These are phyloP conservation scores for Lasiurus borealis DNA, from an alignment of 2,113 vertebrate species.

Conservation along the genomic window DNA sequence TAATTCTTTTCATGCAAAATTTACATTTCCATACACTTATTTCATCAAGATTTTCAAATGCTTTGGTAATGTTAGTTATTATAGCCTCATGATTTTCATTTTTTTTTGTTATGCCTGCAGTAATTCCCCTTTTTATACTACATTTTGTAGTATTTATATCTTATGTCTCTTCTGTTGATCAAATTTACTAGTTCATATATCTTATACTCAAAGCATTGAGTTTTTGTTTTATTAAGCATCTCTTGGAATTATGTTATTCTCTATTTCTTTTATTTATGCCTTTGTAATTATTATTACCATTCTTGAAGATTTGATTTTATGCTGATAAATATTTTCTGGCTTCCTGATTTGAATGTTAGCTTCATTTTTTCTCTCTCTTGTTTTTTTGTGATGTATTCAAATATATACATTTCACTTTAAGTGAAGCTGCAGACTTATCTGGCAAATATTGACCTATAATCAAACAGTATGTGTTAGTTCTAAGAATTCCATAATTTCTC, in stretches of 20 bases:
- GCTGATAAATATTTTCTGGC: not conserved
- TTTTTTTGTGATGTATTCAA: not conserved
- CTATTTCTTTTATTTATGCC: not conserved
- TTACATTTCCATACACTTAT: not conserved
- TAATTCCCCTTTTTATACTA: not conserved
- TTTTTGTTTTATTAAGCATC: slow-evolving; percentile 4
- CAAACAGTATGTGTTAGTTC: not conserved
- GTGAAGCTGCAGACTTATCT: not conserved
- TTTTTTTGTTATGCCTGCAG: not conserved
- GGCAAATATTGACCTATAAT: not conserved
- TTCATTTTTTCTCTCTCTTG: not conserved
- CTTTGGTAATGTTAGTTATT: not conserved
- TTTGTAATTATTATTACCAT: not conserved
- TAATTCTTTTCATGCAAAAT: not conserved
- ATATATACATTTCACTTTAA: not conserved
- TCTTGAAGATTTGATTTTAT: not conserved
- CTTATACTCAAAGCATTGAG: not conserved
- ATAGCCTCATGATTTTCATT: not conserved
- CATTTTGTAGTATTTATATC: not conserved
- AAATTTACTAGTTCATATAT: not conserved
- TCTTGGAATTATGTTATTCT: not conserved
- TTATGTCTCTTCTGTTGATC: not conserved
- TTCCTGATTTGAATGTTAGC: not conserved
- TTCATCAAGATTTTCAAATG: slow-evolving; percentile 11
- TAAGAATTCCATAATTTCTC: not conserved